Base-by-base conservation (phyloP, 2,113 vertebrate species). In the Burhinus oedicnemus region DNA sequence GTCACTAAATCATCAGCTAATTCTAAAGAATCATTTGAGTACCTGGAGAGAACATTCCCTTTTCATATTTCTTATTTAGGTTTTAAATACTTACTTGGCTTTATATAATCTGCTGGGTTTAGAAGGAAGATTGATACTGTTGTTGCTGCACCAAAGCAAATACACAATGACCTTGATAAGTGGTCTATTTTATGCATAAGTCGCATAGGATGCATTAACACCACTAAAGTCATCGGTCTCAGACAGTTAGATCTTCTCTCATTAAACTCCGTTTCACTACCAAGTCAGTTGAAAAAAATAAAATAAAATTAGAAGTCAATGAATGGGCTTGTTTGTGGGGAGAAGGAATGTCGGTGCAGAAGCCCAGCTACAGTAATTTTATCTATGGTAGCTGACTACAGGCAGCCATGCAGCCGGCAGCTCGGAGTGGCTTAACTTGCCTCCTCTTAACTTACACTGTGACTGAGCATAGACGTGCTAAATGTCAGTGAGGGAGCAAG, bases 1-100 rank as follows among this genome's bases (percentile, higher is more conserved):
- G 85, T 64, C 87, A 87, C 84, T 95, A 95, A 96, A 96, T 97
- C 95, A 96, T 83, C 78, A 80, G 64, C 88, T 97, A 96, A 97
- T 97, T 95, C 83, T 95, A 83, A 98, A 95, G 92, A 91, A 95
- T 94, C 77, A 92, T 92, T 91, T 87, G 80, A 71, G 85, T 51
- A 89, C 89, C 93, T 95, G 83, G 47, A 64, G 32, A 92, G 23
- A 97, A 76, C 49, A 40, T 74, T 60, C 83, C 54, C 75, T 75
- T 92, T 91, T 62, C 0, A 0, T 83, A 79, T 75, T 89, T 80
- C 77, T 75, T 65, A 87, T 47, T 62, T 87, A 85, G 34, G 32
- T 70, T 87, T 94, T 72, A 90, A 93, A 88, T 58, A 94, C 77
- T 51, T 65, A 18, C 69, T 90, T 86, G 60, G 68, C 51, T 93